These are phyloP conservation scores for Ophion slaviceki DNA, from an alignment of 2,888 invertebrate genomes.

Conservation along the genomic window DNA sequence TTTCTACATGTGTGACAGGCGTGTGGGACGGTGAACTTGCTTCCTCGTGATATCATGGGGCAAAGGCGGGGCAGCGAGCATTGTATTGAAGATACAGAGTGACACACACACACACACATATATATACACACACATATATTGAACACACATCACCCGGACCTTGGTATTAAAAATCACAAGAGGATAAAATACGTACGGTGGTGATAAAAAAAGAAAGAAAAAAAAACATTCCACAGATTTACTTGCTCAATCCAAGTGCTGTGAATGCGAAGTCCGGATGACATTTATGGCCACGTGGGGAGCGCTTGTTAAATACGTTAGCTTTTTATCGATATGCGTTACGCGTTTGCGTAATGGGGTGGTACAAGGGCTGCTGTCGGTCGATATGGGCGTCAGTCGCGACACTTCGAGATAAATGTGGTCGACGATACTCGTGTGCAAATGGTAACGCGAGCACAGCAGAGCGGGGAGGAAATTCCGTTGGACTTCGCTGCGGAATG, in stretches of 20 bases:
- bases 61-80: slow-evolving; percentile 72
- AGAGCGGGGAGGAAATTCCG: slow-evolving; percentile 47
- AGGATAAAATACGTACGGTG: slow-evolving; percentile 49
- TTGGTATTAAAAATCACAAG: slow-evolving; percentile 28
- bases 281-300: slow-evolving; percentile 58
- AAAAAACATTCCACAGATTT: not conserved
- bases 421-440: slow-evolving; percentile 31
- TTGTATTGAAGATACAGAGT: slow-evolving; percentile 43
- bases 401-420: slow-evolving; percentile 48
- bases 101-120: not conserved
- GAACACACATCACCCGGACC: slow-evolving; percentile 8
- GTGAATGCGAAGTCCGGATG: slow-evolving; percentile 31
- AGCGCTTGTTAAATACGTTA: slow-evolving; percentile 17
- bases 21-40: slow-evolving; percentile 79
- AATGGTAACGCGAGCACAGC: slow-evolving; percentile 23
- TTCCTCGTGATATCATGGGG: slow-evolving; percentile 60
- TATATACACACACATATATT: not conserved
- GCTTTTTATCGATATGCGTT: slow-evolving; percentile 6
- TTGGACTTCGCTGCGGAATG: slow-evolving; percentile 54
- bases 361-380: slow-evolving; percentile 29
- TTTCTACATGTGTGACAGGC: slow-evolving; percentile 59
- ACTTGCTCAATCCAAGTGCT: slow-evolving; percentile 53
- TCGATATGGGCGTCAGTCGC: slow-evolving; percentile 45
- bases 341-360: slow-evolving; percentile 30
- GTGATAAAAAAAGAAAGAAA: slow-evolving; percentile 17